A percentile compares a stretch with the other conserved stretches of the same genome.
phyloP scores from a whole-genome alignment of 2,113 vertebrate genomes.

The Acinonyx jubatus region DNA sequence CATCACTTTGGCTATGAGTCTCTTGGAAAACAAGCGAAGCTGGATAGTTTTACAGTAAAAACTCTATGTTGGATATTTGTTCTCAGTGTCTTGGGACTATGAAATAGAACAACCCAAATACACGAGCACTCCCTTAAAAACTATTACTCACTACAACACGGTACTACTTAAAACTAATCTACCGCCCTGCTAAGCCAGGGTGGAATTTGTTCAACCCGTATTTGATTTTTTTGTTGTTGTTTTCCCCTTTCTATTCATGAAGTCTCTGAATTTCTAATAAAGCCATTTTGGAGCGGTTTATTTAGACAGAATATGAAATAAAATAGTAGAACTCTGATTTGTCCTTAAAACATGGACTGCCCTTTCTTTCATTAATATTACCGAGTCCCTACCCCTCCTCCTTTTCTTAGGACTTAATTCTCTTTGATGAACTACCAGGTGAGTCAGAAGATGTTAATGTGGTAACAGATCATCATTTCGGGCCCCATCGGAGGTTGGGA shows the following conservation, averaged over 20 bases:
- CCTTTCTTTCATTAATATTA: conserved; percentile 8
- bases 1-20: conserved; percentile 84
- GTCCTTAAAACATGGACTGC: not conserved
- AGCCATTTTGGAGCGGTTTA: conserved; percentile 3
- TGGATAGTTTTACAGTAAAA: conserved; percentile 87
- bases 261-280: conserved; percentile 24
- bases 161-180: conserved; percentile 63
- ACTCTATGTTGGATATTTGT: conserved; percentile 85
- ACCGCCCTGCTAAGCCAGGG: conserved; percentile 52
- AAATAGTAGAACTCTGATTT: conserved; percentile 26
- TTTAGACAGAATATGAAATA: conserved; percentile 40
- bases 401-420: not conserved
- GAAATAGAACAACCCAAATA: conserved; percentile 73
- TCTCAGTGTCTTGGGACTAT: conserved; percentile 65
- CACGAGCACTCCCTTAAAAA: conserved; percentile 70
- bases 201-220: conserved; percentile 20
- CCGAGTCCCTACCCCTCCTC: not conserved
- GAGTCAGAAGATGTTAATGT: conserved; percentile 18
- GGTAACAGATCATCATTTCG: not conserved
- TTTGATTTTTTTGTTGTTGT: conserved; percentile 32
- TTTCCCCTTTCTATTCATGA: conserved; percentile 20
- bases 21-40: conserved; percentile 87
- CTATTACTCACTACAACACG: conserved; percentile 14
- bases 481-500: not conserved
- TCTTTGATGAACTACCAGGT: not conserved